Conservation (phyloP, 1,140 invertebrate species). For the Littorina saxatilis region DNA sequence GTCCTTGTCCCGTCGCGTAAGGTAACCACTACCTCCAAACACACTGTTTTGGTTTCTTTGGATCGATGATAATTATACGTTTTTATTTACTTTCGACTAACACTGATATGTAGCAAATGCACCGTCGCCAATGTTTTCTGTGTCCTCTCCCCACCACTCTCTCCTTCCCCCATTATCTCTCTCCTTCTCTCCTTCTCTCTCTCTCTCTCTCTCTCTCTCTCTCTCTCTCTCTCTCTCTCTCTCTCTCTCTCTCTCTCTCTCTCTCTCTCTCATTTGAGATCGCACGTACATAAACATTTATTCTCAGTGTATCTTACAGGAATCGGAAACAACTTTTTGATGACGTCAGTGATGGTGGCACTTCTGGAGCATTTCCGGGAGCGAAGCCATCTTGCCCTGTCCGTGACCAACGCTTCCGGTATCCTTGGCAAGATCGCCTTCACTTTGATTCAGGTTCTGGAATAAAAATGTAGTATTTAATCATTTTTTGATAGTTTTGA, state of each 20-base stretch:
- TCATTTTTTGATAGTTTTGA: too few relatives aligned
- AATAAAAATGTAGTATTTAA: too few relatives aligned
- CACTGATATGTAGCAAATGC: too few relatives aligned
- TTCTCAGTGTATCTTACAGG: background rate
- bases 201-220: background rate
- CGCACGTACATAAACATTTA: background rate
- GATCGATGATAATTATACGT: too few relatives aligned
- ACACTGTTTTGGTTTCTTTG: too few relatives aligned
- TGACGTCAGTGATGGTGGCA: constrained; percentile 13
- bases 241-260: constrained; percentile 3
- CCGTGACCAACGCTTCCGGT: background rate
- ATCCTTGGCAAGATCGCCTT: background rate
- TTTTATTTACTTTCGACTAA: too few relatives aligned
- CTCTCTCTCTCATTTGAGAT: too few relatives aligned
- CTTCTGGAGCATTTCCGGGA: constrained; percentile 11
- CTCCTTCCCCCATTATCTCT: constrained; percentile 21
- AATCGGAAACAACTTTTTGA: constrained; percentile 11
- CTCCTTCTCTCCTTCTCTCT: constrained; percentile 22
- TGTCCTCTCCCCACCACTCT: constrained; percentile 15
- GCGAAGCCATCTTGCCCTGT: background rate
- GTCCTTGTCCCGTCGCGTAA: too few relatives aligned
- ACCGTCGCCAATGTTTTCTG: too few relatives aligned
- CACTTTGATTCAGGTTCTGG: background rate
- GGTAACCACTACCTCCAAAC: too few relatives aligned
- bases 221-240: constrained; percentile 5